Evolutionary conservation across 2,888 invertebrate species (phyloP).

Genomic region (Apotomis turbidana): DNA sequence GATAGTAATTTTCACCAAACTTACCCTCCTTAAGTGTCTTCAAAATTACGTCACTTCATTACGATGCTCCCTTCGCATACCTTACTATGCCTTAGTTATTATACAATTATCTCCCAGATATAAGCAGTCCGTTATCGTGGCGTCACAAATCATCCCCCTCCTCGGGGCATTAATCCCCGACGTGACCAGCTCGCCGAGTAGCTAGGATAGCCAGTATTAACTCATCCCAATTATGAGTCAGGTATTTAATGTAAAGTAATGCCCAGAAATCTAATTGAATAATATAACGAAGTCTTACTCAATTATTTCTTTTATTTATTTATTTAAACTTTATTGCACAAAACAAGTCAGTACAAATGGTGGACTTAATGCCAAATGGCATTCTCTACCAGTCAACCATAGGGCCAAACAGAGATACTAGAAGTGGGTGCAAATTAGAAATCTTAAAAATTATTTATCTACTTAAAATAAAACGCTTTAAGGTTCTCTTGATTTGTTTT

Average conservation of each 20-base stretch:
- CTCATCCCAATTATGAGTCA: constrained; percentile 38
- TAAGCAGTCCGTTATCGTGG: constrained; percentile 35
- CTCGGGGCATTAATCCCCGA: constrained; percentile 35
- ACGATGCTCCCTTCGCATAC: constrained; percentile 13
- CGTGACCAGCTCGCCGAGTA: constrained; percentile 38
- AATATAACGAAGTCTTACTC: background rate
- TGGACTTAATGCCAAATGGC: no score
- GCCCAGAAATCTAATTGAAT: constrained; percentile 7
- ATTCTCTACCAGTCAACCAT: no score
- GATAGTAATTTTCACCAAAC: background rate
- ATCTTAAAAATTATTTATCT: no score
- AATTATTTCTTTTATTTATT: no score
- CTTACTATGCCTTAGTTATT: constrained; percentile 17
- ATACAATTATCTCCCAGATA: constrained; percentile 36
- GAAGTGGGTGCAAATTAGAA: no score
- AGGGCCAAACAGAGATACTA: no score
- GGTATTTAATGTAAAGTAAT: constrained; percentile 17
- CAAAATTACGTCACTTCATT: constrained; percentile 10
- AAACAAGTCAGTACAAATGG: no score
- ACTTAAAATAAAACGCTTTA: no score
- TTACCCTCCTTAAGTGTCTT: background rate
- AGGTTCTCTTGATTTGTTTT: no score
- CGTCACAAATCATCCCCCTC: constrained; percentile 37
- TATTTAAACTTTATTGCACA: no score
- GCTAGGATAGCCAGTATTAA: constrained; percentile 29